These are phyloP conservation scores for Venustoraphidia nigricollis DNA, from an alignment of 2,888 invertebrate species.

Conservation along the genomic window DNA sequence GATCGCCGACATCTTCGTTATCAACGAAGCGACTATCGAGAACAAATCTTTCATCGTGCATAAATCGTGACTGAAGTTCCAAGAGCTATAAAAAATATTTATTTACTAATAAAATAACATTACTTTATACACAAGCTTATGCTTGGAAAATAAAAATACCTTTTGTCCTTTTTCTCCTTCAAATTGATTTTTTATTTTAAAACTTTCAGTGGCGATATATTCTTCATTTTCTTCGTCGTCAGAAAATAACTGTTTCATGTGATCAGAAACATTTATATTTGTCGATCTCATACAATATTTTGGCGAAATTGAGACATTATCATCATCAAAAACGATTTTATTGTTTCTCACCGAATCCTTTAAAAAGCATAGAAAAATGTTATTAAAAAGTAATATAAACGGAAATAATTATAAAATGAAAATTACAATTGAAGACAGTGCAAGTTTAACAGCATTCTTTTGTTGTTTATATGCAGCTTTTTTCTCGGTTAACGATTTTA, in stretches of 20 bases:
- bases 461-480: constrained; percentile 46
- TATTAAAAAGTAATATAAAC: constrained; percentile 2
- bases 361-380: constrained; percentile 15
- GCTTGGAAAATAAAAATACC: constrained; percentile 22
- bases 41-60: constrained; percentile 61
- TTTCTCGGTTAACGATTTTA: constrained; percentile 48
- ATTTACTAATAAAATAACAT: constrained; percentile 1
- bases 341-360: constrained; percentile 38
- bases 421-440: constrained; percentile 45
- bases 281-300: neutral
- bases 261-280: neutral
- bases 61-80: constrained; percentile 54
- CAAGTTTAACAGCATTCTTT: constrained; percentile 45
- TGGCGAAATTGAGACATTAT: constrained; percentile 11
- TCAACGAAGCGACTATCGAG: constrained; percentile 60
- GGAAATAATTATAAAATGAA: neutral
- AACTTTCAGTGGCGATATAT: constrained; percentile 36
- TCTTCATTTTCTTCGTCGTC: constrained; percentile 29
- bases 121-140: constrained; percentile 2
- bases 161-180: constrained; percentile 48
- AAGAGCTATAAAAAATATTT: constrained; percentile 33
- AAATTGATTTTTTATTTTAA: constrained; percentile 48
- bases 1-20: constrained; percentile 27
- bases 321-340: constrained; percentile 46
- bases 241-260: constrained; percentile 27